Percentiles rank a stretch among this genome's conserved stretches.
Evolutionary conservation across 1,140 invertebrate genomes (phyloP).

Genomic region (Monomorium pharaonis): DNA sequence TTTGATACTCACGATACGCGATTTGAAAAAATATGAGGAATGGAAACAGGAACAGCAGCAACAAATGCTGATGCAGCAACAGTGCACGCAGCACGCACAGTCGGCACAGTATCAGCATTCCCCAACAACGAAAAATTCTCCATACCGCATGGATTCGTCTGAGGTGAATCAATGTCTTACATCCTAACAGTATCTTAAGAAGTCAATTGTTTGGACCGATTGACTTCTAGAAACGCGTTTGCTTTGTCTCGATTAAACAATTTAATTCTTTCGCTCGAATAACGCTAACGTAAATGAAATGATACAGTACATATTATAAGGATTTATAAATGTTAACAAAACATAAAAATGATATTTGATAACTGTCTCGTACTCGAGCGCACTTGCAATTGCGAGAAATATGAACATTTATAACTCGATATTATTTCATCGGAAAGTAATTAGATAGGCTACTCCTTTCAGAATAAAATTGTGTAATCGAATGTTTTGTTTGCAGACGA

Average conservation of each 20-base stretch:
- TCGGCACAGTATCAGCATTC: constrained; percentile 36
- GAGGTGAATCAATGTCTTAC: constrained; percentile 68
- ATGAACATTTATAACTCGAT: neutral
- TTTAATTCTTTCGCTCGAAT: neutral
- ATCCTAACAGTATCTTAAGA: constrained; percentile 33
- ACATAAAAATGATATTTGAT: neutral
- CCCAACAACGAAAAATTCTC: constrained; percentile 24
- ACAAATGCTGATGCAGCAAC: constrained; percentile 34
- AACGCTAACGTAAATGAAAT: neutral
- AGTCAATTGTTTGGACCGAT: neutral
- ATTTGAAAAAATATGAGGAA: constrained; percentile 57
- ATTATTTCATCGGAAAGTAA: neutral
- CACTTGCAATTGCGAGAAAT: neutral
- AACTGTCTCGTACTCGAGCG: neutral
- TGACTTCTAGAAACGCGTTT: constrained; percentile 21
- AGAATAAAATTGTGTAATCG: neutral
- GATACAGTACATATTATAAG: neutral
- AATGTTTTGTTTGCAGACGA: constrained; percentile 67
- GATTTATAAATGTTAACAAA: neutral
- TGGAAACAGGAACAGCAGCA: constrained; percentile 58
- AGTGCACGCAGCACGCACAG: constrained; percentile 32
- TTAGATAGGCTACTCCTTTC: neutral
- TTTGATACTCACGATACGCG: neutral
- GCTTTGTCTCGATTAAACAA: constrained; percentile 8
- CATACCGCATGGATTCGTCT: constrained; percentile 29